These are phyloP conservation scores for Papilio aristodemus DNA, from an alignment of 1,140 invertebrate species.

Conservation along the genomic window DNA sequence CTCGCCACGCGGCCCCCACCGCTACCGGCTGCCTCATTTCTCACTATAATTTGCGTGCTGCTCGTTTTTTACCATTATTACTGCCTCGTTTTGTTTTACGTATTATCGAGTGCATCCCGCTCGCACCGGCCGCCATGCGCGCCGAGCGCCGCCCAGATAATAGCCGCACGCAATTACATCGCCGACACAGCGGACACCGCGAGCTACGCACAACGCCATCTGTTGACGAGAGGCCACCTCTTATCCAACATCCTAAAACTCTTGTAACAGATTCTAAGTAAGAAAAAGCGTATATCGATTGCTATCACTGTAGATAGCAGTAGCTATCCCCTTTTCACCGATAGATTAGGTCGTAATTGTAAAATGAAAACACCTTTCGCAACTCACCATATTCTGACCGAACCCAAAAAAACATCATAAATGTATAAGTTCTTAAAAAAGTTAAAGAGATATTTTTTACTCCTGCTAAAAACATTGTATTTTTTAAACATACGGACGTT, in stretches of 20 bases:
- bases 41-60: slow-evolving; percentile 79
- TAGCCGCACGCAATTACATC: slow-evolving; percentile 72
- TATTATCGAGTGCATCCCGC: slow-evolving; percentile 79
- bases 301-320: too few relatives aligned
- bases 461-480: too few relatives aligned
- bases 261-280: too few relatives aligned
- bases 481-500: too few relatives aligned
- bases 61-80: slow-evolving; percentile 80
- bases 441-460: too few relatives aligned
- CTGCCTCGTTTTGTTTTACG: slow-evolving; percentile 80
- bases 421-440: too few relatives aligned
- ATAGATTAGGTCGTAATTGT: too few relatives aligned
- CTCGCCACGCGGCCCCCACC: slow-evolving; percentile 69
- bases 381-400: too few relatives aligned
- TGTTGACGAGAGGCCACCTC: slow-evolving; percentile 54
- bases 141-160: slow-evolving; percentile 76
- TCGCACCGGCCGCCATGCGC: slow-evolving; percentile 77
- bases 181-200: slow-evolving; percentile 43
- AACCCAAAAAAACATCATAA: too few relatives aligned
- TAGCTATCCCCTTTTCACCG: too few relatives aligned
- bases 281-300: too few relatives aligned
- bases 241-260: neutral
- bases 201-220: slow-evolving; percentile 61
- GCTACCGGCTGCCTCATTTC: slow-evolving; percentile 79
- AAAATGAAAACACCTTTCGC: too few relatives aligned